Conservation (phyloP, 2,888 invertebrate genomes). For the Coelinius sp. region DNA sequence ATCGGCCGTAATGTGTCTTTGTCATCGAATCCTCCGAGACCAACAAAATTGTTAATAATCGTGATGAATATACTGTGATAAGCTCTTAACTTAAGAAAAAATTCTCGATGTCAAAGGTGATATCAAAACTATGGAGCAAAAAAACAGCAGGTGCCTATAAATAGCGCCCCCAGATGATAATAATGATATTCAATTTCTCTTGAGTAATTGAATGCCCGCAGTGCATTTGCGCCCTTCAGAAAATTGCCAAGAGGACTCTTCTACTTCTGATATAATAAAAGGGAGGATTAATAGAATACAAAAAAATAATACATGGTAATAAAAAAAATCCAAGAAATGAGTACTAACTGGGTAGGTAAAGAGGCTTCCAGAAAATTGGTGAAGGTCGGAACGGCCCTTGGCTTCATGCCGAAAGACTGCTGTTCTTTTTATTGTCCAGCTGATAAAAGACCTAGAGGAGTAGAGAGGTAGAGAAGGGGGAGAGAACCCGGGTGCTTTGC, state of each 20-base stretch:
- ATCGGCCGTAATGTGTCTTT: background rate
- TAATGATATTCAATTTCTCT: conserved; percentile 2
- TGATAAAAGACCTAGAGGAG: background rate
- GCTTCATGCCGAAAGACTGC: conserved; percentile 20
- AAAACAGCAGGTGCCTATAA: background rate
- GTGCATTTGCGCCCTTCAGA: background rate
- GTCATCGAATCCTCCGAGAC: background rate
- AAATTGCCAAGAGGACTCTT: background rate
- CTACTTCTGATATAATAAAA: conserved; percentile 8
- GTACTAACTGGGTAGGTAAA: conserved; percentile 41
- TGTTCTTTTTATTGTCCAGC: conserved; percentile 11
- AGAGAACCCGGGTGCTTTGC: conserved; percentile 23
- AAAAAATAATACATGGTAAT: conserved; percentile 3
- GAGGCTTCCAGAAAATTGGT: conserved; percentile 46
- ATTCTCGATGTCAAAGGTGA: background rate
- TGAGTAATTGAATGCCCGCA: conserved; percentile 13
- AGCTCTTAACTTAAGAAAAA: background rate
- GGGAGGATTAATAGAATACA: background rate
- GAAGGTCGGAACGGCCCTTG: conserved; percentile 28
- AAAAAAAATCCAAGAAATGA: conserved; percentile 12
- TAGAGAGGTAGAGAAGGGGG: conserved; percentile 30
- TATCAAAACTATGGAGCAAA: background rate
- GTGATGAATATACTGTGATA: background rate
- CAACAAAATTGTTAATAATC: background rate
- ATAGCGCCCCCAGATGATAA: background rate